Evolutionary conservation across 2,888 invertebrate genomes (phyloP), one percentile per base, ranked within the genome.

Genomic region (Plebejus melissa): DNA sequence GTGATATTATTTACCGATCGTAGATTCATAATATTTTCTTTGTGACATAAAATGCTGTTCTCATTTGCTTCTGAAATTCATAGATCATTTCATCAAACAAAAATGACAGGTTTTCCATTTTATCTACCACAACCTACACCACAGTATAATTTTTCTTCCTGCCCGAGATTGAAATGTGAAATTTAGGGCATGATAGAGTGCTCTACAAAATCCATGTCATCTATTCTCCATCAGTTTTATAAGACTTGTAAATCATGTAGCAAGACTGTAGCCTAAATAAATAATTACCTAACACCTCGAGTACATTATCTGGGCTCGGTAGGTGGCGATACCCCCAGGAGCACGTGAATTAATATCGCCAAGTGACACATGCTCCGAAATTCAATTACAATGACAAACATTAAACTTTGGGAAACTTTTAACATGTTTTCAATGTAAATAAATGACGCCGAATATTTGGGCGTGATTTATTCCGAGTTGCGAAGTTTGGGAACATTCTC

Each of bases 391-490:
- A 76, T 74, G 75, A 74, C 76, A 76, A 77, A 77, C 75, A 72
- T 74, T 76, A 76, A 75, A 77, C 76, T 77, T 77, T 75, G 70
- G 57, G 57, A 75, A 78, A 77, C 76, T 78, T 76, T 77, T 78
- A 76, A 78, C 77, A 77, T 77, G 65, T 77, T 77, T 76, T 76
- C 76, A 76, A 76, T 77, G 78, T 79, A 78, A 77, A 78, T 76
- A 79, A 80, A 79, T 80, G 79, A 80, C 77, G 78, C 79, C 78
- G 78, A 78, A 79, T 78, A 80, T 80, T 80, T 80, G 77, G 77
- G 78, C 79, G 78, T 81, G 80, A 81, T 81, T 82, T 80, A 80
- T 79, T 80, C 77, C 77, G 77, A 81, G 81, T 81, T 79, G 76
- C 74, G 76, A 81, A 80, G 78, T 80, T 83, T 75, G 78, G 9